Base-by-base conservation (phyloP, 2,113 vertebrate species). In the Scophthalmus maximus region DNA sequence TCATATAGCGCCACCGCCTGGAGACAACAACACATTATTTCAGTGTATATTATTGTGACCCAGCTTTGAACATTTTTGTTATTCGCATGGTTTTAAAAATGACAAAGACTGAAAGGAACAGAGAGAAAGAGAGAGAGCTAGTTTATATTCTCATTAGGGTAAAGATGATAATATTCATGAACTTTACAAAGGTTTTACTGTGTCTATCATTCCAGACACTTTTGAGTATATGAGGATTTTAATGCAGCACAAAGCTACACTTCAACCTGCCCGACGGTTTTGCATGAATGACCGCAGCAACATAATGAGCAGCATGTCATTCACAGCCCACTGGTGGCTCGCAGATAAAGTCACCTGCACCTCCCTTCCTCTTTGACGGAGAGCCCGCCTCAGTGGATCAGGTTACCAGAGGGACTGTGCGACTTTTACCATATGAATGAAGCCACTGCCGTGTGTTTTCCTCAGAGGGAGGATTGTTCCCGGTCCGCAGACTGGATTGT, bases 401-500 rank as follows among this genome's bases (percentile, higher is more conserved):
- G 69, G 76, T 93, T 93, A 85, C 91, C 26, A 18, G 18, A 26
- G 56, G 76, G 72, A 51, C 87, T 87, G 68, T 88, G 82, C 81
- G 86, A 89, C 89, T 90, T 90, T 90, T 85, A 86, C 81, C 86
- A 76, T 85, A 86, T 87, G 89, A 92, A 91, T 87, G 80, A 84
- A 87, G 76, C 75, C 74, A 29, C 78, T 32, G 67, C 59, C 73
- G 47, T 69, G 75, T 76, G 23, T 73, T 77, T 68, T 50, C 9
- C 9, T 11, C 4, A 15, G 11, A 42, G 53, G 66, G 57, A 22
- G 14, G 82, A 85, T 83, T 85, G 87, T 74, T 73, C 56, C 62
- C 58, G 63, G 73, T 38, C 78, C 69, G 50, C 78, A 82, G 82
- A 76, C 77, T 76, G 53, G 40, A 63, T 85, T 88, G 75, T 76